Base-by-base conservation (phyloP, 2,797 vertebrate genomes). In the Arctocebus calabarensis region DNA sequence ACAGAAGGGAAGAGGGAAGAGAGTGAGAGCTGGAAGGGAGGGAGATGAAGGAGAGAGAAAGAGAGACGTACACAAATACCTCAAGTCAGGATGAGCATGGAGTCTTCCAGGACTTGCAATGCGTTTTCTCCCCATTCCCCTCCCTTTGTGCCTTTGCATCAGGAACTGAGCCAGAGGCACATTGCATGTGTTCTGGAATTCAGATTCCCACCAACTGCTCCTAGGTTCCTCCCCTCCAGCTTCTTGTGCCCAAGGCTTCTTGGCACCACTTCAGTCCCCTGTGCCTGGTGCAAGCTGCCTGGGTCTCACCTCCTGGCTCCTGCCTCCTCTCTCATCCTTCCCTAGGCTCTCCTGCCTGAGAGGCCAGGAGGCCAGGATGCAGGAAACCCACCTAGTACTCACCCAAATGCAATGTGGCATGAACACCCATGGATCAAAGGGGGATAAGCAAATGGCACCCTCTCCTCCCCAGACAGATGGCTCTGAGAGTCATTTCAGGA, bases 31-130 rank as follows among this genome's bases (percentile, higher is more conserved):
- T 1, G 13, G 14, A 43, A 19, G 45, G 45, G 32, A 77, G 48
- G 61, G 27, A 22, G 2, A 34, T 13, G 4, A 32, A 11, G 14
- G 13, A 2, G 32, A 29, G 29, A n/a, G 23, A 10, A 2, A 43
- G 11, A 37, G 27, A 62, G n/a, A 32, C 43, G 13, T 19, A 37
- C 37, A 75, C 62, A 23, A 22, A 66, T 40, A 40, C 17, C 43
- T 6, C 2, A 0, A 2, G 9, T n/a, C 29, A 20, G 27, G 52
- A 45, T 7, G 34, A 61, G 57, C 27, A 1, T 0, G 27, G 7
- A 32, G 22, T 13, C 55, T 6, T 68, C 57, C 7, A 3, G 66
- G 48, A 52, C 23, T 0, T 8, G 5, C 27, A 62, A 10, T 6
- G 17, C 13, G 37, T 66, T 23, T n/a, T 34, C 48, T 64, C 79